Evolutionary conservation across 2,888 invertebrate species (phyloP).

Genomic region (Abrostola tripartita): DNA sequence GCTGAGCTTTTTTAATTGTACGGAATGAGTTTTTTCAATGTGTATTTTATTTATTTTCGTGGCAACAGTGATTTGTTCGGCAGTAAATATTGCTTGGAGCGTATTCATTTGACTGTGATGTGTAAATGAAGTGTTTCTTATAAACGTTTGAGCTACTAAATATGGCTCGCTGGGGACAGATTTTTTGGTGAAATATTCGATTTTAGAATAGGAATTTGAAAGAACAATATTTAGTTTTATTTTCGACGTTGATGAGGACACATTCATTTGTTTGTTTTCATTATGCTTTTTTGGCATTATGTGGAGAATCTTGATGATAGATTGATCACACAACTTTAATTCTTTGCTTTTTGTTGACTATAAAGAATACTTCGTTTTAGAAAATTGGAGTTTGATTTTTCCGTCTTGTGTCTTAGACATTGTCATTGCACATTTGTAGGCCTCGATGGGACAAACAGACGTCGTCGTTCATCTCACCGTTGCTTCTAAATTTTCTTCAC

Average conservation of each 20-base stretch:
- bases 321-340: too few species aligned
- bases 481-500: too few species aligned
- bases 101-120: constrained; percentile 61
- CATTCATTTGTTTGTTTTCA: background rate
- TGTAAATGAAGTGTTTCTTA: constrained; percentile 74
- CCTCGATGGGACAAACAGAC: too few species aligned
- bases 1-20: constrained; percentile 82
- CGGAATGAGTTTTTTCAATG: constrained; percentile 81
- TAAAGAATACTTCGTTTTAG: background rate
- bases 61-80: constrained; percentile 81
- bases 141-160: constrained; percentile 56
- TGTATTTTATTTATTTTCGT: constrained; percentile 83
- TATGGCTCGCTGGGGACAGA: constrained; percentile 62
- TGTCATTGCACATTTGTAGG: too few species aligned
- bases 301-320: constrained; percentile 3
- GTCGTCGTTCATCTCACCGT: too few species aligned
- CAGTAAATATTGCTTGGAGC: constrained; percentile 71
- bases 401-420: too few species aligned
- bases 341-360: background rate
- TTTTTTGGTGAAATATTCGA: constrained; percentile 57
- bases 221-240: constrained; percentile 28
- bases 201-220: constrained; percentile 41
- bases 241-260: constrained; percentile 1
- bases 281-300: background rate
- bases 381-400: background rate